Evolutionary conservation across 2,888 invertebrate species (phyloP), one percentile per base, ranked within the genome.

Genomic region (Leuctra nigra): DNA sequence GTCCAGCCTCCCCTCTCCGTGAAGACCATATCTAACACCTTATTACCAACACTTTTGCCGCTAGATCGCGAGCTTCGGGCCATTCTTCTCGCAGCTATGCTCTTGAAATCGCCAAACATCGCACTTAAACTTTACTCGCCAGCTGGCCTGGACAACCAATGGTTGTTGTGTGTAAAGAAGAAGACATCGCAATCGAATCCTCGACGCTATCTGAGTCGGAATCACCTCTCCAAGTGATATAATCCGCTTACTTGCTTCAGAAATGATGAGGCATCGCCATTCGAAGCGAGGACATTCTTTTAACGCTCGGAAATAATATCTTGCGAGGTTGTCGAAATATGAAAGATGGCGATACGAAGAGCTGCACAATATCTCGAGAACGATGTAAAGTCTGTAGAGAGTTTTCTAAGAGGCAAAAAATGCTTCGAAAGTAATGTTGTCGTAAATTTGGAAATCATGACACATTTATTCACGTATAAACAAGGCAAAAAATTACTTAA

Each of bases 21-120:
- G 11, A 29, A 20, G 11, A 23, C 20, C 23, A 44, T 44, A 44
- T 44, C 22, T 41, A 44, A 44, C 20, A 44, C 44, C 44, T 44
- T 44, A 44, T 44, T 44, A 44, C 44, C 44, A 44, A 44, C 44
- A 44, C 44, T 44, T 44, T 44, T n/a, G 3, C n/a, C 4, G 44
- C 44, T 20, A 20, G 44, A 44, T 44, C 44, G 20, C 20, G 11
- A 13, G 13, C 44, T 44, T 44, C 44, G 20, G 44, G 22, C 44
- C 44, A 44, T 44, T 44, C 44, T 44, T 44, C 44, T 44, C 44
- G 39, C 38, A 16, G 4, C 20, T n/a, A 29, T 29, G 23, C 55
- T 55, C 47, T 55, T 47, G 33, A 55, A 55, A 55, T 47, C 46
- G 46, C 55, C 55, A 35, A 55, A 55, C 55, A 55, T 55, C 55